Evolutionary conservation across 2,888 invertebrate species (phyloP).

Genomic region (Perithous albicinctus): DNA sequence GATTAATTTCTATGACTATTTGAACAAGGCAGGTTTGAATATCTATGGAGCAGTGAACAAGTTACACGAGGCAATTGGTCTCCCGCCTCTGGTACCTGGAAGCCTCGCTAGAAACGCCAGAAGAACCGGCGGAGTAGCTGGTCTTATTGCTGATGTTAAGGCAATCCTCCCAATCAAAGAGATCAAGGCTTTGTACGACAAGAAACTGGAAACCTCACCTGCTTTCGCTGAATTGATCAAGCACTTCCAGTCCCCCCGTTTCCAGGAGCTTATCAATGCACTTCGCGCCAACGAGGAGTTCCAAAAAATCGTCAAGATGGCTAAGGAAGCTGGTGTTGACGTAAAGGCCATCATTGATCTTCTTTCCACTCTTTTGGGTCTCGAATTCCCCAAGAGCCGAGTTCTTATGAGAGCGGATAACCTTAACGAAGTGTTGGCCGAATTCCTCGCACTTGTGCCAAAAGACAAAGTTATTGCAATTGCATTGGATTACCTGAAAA

Average conservation of each 20-base stretch:
- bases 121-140: constrained; percentile 1
- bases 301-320: background rate
- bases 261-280: background rate
- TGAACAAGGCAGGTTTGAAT: background rate
- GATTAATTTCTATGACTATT: background rate
- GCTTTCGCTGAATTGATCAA: background rate
- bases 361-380: background rate
- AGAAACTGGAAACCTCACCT: background rate
- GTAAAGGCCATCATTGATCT: background rate
- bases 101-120: background rate
- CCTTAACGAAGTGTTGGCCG: no score
- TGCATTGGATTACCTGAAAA: no score
- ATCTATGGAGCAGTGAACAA: background rate
- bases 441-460: no score
- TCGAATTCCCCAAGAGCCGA: background rate
- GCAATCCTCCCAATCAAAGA: background rate
- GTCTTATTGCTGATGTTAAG: background rate
- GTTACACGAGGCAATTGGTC: background rate
- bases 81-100: background rate
- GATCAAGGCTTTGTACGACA: background rate
- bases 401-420: no score
- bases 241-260: background rate
- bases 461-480: no score
- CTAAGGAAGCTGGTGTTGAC: background rate
- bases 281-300: background rate